phyloP scores from a whole-genome alignment of 2,888 invertebrate genomes.

The Lamellibrachia columna region DNA sequence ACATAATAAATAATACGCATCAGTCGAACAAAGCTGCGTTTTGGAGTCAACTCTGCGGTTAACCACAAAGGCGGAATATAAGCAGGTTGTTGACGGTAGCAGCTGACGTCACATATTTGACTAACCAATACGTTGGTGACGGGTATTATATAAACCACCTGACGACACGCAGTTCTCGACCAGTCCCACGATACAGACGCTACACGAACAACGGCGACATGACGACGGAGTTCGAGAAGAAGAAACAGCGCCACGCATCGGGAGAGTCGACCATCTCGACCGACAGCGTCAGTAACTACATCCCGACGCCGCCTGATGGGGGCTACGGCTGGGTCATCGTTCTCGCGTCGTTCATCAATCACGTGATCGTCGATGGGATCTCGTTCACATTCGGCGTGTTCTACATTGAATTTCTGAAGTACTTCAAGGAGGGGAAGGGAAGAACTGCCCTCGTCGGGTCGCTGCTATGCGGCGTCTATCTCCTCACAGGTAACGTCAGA shows the following conservation, averaged over 20 bases:
- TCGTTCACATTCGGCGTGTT: conserved; percentile 90
- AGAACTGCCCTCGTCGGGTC: no score
- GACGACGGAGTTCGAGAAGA: conserved; percentile 39
- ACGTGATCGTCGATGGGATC: conserved; percentile 93
- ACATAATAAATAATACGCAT: no score
- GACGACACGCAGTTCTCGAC: neutral
- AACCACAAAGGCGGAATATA: neutral
- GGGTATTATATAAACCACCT: neutral
- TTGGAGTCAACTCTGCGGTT: neutral
- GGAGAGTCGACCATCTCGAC: conserved; percentile 46
- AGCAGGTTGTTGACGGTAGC: neutral
- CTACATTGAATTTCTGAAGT: no score
- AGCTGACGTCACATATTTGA: neutral
- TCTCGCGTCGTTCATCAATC: conserved; percentile 89
- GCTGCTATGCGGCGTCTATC: no score
- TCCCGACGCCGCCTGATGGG: conserved; percentile 68
- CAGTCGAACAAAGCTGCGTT: no score
- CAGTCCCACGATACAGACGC: neutral
- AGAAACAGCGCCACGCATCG: conserved; percentile 44
- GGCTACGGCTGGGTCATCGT: conserved; percentile 78
- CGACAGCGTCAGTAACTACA: conserved; percentile 51
- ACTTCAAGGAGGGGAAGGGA: no score
- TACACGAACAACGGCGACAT: neutral
- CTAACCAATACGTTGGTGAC: neutral
- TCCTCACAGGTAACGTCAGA: no score